Conservation (phyloP, 1,140 invertebrate genomes). For the Orussus abietinus region DNA sequence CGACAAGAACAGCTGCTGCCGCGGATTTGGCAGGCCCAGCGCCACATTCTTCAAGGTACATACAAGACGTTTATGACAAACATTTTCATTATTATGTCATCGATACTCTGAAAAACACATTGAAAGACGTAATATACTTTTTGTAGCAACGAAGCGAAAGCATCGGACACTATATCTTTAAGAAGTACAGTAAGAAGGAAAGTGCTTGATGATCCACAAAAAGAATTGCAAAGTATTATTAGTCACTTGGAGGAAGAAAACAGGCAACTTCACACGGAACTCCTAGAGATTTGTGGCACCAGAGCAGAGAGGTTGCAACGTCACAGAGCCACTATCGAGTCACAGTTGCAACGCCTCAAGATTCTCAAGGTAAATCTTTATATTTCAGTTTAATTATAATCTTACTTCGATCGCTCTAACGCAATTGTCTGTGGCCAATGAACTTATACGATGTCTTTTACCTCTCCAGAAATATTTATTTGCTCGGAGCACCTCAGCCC, state of each 20-base stretch:
- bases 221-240: constrained; percentile 57
- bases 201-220: constrained; percentile 46
- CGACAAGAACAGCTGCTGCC: constrained; percentile 28
- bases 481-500: constrained; percentile 23
- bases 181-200: constrained; percentile 40
- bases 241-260: constrained; percentile 55
- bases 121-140: constrained; percentile 4
- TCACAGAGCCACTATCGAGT: constrained; percentile 50
- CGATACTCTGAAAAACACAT: not conserved
- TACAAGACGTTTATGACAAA: constrained; percentile 1
- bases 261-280: constrained; percentile 45
- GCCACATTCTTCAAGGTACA: constrained; percentile 19
- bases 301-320: constrained; percentile 42
- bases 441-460: no score
- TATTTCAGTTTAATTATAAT: no score
- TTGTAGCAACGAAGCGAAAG: constrained; percentile 32
- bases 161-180: constrained; percentile 32
- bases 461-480: constrained; percentile 44
- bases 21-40: constrained; percentile 31
- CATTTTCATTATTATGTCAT: constrained; percentile 5
- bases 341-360: constrained; percentile 52
- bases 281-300: constrained; percentile 42
- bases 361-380: constrained; percentile 51
- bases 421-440: no score
- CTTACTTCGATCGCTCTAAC: no score